Evolutionary conservation across 1,140 invertebrate species (phyloP), one percentile per base, ranked within the genome.

Genomic region (Sesamia nonagrioides): DNA sequence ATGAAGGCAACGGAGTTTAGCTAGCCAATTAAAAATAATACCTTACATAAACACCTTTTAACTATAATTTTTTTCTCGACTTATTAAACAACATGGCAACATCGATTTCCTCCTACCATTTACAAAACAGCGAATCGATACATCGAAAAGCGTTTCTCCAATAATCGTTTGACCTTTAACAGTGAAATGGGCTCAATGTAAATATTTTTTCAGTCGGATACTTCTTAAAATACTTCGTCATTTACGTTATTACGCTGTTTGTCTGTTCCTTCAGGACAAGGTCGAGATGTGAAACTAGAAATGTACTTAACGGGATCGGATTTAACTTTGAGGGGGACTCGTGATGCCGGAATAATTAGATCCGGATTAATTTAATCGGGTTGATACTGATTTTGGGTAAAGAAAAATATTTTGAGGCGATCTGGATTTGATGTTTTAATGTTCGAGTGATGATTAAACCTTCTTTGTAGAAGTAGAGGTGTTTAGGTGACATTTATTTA

Each of bases 241-340:
- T 60, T 75, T 60, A 21, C 27, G 54, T 54, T 77, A 66, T 77
- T 18, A 61, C n/a, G 13, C 40, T 76, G 27, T 63, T 63, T 63
- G 45, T 52, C 58, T 79, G 58, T 79, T 79, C 66, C 69, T 54
- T 66, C 63, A 63, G 77, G 77, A 78, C 54, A 50, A 73, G 37
- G 56, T 54, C 33, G 17, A 17, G 58, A 35, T 33, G 5, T 27
- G 4, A 54, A 69, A 71, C 27, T 78, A 68, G 37, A 73, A 73
- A 42, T 69, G 52, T 68, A 54, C 52, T 68, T 42, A 42, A 54
- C 45, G 37, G 13, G 35, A 68, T 27, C 18, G 54, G 52, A 58
- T 73, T 73, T 18, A 37, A 48, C 18, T 18, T 33, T 8, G 60
- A 60, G 18, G 45, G 37, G 54, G 50, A 74, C 60, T 48, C 37